These are phyloP conservation scores for Drosophila lini DNA, from an alignment of 1,140 invertebrate species.

Conservation along the genomic window DNA sequence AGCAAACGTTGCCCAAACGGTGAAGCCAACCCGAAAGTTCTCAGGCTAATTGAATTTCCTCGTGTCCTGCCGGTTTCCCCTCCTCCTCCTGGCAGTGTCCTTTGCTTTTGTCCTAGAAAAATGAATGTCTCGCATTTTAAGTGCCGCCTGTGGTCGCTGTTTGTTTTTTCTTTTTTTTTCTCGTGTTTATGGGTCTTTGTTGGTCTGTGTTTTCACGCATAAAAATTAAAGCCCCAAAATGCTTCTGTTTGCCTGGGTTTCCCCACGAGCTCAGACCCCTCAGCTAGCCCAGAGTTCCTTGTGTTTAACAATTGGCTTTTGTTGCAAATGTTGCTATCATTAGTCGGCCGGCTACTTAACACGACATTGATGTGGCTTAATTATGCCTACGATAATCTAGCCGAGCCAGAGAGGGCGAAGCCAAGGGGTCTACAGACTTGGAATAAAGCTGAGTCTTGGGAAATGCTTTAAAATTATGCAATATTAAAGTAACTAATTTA, in stretches of 20 bases:
- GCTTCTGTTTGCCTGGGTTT: conserved; percentile 52
- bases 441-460: not conserved
- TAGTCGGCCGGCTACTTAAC: conserved; percentile 80
- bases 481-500: not conserved
- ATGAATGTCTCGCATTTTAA: conserved; percentile 80
- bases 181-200: conserved; percentile 37
- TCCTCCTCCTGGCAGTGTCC: not conserved
- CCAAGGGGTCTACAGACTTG: not conserved
- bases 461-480: not conserved
- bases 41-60: conserved; percentile 79
- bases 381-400: conserved; percentile 65
- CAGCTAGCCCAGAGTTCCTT: not conserved
- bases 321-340: conserved; percentile 77
- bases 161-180: conserved; percentile 2
- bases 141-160: conserved; percentile 54
- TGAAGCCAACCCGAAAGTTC: conserved; percentile 45
- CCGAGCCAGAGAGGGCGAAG: conserved; percentile 1
- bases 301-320: conserved; percentile 70
- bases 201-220: conserved; percentile 77
- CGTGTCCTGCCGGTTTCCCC: conserved; percentile 50
- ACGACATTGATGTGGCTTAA: conserved; percentile 81
- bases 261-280: not conserved
- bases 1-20: conserved; percentile 66
- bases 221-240: conserved; percentile 72
- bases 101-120: conserved; percentile 58